A percentile compares a stretch with the other conserved stretches of the same genome.
phyloP scores from a whole-genome alignment of 2,888 invertebrate genomes.

The Resseliella maxima region DNA sequence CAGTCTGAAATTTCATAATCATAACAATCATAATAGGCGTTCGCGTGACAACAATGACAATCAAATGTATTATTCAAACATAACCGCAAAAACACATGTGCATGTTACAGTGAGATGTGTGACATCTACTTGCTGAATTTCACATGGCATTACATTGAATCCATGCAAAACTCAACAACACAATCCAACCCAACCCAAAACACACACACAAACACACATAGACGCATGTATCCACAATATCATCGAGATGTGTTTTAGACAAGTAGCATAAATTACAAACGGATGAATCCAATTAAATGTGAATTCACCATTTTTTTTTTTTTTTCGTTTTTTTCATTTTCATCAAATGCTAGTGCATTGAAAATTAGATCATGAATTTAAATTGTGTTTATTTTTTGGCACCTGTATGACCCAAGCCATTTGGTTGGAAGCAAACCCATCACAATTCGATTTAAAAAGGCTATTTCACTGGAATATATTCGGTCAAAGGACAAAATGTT shows the following conservation, averaged over 20 bases:
- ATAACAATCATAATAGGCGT: constrained; percentile 46
- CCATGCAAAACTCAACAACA: not conserved
- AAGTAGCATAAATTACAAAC: constrained; percentile 35
- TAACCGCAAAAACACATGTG: constrained; percentile 43
- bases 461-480: too few relatives aligned
- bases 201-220: not conserved
- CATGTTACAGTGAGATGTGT: constrained; percentile 22
- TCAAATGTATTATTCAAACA: constrained; percentile 54
- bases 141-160: not conserved
- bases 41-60: constrained; percentile 49
- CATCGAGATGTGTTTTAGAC: not conserved
- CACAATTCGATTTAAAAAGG: too few relatives aligned
- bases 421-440: too few relatives aligned
- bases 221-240: not conserved
- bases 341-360: not conserved
- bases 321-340: not conserved
- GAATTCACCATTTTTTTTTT: not conserved
- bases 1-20: constrained; percentile 44
- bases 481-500: not conserved
- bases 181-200: not conserved
- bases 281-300: constrained; percentile 21
- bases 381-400: too few relatives aligned
- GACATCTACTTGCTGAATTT: constrained; percentile 40
- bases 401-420: not conserved
- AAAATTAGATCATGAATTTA: not conserved